A percentile compares a stretch with the other conserved stretches of the same genome.
phyloP scores from a whole-genome alignment of 2,797 vertebrate genomes.

The Epinephelus malabaricus region DNA sequence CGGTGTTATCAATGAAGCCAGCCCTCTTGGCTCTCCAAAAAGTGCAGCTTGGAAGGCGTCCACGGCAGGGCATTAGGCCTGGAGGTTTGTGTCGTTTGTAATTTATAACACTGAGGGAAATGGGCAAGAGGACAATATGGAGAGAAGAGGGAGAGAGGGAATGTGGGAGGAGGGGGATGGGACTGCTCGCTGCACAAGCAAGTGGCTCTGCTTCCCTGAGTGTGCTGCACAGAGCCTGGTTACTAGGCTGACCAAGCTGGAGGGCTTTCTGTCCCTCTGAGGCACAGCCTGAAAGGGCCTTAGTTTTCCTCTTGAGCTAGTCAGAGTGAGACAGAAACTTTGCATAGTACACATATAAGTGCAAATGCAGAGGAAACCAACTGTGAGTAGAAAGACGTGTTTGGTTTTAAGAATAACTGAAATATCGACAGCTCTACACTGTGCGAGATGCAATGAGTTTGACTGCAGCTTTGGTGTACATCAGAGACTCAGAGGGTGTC shows the following conservation, averaged over 20 bases:
- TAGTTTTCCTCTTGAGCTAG: conserved; percentile 53
- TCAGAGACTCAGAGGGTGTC: background rate
- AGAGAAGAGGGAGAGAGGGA: conserved; percentile 81
- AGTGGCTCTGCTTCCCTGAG: conserved; percentile 78
- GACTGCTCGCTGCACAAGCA: conserved; percentile 78
- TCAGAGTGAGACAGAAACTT: conserved; percentile 41
- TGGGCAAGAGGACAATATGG: conserved; percentile 88
- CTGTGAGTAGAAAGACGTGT: background rate
- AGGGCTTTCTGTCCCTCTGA: conserved; percentile 73
- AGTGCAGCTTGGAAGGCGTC: conserved; percentile 87
- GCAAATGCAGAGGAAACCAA: conserved; percentile 1
- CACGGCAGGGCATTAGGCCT: conserved; percentile 89
- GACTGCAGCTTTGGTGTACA: background rate
- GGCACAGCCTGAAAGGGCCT: conserved; percentile 68
- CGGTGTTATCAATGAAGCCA: conserved; percentile 90
- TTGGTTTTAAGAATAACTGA: background rate
- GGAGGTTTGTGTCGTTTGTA: conserved; percentile 90
- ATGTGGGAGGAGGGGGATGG: conserved; percentile 83
- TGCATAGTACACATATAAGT: conserved; percentile 11
- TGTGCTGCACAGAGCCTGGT: conserved; percentile 77
- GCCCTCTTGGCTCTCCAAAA: conserved; percentile 84
- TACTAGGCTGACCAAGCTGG: conserved; percentile 74
- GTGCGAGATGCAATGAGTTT: background rate
- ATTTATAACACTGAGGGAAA: conserved; percentile 91
- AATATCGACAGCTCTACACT: background rate